These are phyloP conservation scores for Bradypodion pumilum DNA, from an alignment of 2,797 vertebrate species.

Conservation along the genomic window DNA sequence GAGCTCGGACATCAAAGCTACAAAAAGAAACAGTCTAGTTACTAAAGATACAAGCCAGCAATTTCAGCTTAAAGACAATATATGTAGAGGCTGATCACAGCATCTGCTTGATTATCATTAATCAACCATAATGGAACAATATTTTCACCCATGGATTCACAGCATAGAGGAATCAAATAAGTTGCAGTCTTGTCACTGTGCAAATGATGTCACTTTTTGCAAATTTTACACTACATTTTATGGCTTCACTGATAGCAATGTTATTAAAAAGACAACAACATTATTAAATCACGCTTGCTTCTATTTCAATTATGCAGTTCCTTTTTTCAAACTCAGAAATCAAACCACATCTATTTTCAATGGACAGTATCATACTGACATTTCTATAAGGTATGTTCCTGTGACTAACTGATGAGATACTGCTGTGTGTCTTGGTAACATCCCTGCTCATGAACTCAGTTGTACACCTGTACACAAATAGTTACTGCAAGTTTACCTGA, in stretches of 20 bases:
- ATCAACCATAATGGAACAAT: background rate
- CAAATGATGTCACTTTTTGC: background rate
- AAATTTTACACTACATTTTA: background rate
- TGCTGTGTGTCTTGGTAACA: too few relatives aligned
- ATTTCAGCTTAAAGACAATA: conserved; percentile 26
- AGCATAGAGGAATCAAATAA: conserved; percentile 25
- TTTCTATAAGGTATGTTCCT: too few relatives aligned
- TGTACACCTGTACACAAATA: too few relatives aligned
- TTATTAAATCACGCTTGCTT: too few relatives aligned
- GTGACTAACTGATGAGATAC: too few relatives aligned
- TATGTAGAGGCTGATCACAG: background rate
- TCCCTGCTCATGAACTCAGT: too few relatives aligned
- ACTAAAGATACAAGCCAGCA: conserved; percentile 46
- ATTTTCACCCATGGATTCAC: conserved; percentile 15
- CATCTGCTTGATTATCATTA: background rate
- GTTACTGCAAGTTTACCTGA: too few relatives aligned
- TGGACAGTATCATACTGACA: too few relatives aligned
- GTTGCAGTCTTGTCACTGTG: background rate
- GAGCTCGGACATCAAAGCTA: conserved; percentile 82
- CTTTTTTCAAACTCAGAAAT: too few relatives aligned
- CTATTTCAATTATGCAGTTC: too few relatives aligned
- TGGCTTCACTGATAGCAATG: background rate
- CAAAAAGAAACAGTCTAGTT: conserved; percentile 49
- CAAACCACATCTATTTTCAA: too few relatives aligned
- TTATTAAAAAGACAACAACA: too few relatives aligned